Conservation (phyloP, 2,797 vertebrate genomes). For the Rhodeus uyekii region DNA sequence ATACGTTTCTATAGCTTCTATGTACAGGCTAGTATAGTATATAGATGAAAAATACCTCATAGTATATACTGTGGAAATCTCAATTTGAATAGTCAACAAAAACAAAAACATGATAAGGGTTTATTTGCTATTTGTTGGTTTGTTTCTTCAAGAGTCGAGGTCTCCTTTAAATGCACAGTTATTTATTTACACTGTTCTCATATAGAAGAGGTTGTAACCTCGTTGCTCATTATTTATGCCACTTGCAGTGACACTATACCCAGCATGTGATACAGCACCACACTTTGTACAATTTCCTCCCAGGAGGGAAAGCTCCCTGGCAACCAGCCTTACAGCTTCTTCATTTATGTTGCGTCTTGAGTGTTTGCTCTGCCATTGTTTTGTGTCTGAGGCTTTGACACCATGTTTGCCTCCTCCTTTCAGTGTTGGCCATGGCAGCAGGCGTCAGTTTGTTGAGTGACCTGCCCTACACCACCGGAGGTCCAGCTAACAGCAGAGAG, state of each 20-base stretch:
- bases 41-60: slow-evolving; percentile 11
- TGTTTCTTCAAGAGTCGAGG: not conserved
- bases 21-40: slow-evolving; percentile 51
- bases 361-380: slow-evolving; percentile 44
- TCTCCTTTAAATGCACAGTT: not conserved
- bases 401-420: slow-evolving; percentile 63
- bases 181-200: not conserved
- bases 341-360: slow-evolving; percentile 49
- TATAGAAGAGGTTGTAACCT: slow-evolving; percentile 37
- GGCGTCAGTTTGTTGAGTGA: slow-evolving; percentile 86
- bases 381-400: slow-evolving; percentile 53
- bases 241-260: slow-evolving; percentile 57
- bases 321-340: slow-evolving; percentile 60
- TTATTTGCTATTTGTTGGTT: not conserved
- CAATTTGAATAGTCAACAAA: not conserved
- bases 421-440: slow-evolving; percentile 88
- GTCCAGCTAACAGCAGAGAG: slow-evolving; percentile 68
- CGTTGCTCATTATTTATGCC: slow-evolving; percentile 48
- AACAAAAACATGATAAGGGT: not conserved
- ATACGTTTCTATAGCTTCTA: slow-evolving; percentile 32
- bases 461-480: slow-evolving; percentile 66
- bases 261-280: slow-evolving; percentile 51
- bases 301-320: slow-evolving; percentile 44
- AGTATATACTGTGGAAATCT: not conserved
- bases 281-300: slow-evolving; percentile 51